Conservation (phyloP, 2,113 vertebrate species). For the Microcebus griseorufus region DNA sequence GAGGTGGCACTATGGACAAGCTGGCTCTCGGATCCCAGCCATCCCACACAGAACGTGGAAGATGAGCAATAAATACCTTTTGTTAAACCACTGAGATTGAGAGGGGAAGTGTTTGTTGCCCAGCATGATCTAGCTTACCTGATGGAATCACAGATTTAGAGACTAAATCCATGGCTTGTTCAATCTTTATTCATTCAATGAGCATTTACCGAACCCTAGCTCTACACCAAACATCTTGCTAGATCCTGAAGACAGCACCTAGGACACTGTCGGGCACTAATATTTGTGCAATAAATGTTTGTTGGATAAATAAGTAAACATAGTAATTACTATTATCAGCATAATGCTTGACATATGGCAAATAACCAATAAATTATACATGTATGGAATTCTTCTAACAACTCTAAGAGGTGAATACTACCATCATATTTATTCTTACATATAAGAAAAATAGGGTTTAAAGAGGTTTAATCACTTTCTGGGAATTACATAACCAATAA, state of each 20-base stretch:
- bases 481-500: neutral
- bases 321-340: neutral
- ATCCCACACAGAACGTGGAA: neutral
- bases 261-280: neutral
- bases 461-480: neutral
- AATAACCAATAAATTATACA: neutral
- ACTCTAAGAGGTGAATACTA: neutral
- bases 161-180: neutral
- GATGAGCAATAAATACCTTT: neutral
- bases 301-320: neutral
- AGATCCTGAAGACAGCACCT: neutral
- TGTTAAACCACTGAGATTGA: neutral
- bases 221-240: neutral
- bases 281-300: neutral
- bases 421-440: neutral
- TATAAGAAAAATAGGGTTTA: neutral
- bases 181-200: neutral
- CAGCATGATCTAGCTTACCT: neutral
- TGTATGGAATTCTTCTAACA: neutral
- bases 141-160: neutral
- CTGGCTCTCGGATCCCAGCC: neutral
- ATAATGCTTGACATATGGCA: neutral
- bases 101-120: neutral
- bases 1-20: neutral
- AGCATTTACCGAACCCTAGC: neutral